These are phyloP conservation scores for Vireo altiloquus DNA, from an alignment of 2,113 vertebrate species.

Conservation along the genomic window DNA sequence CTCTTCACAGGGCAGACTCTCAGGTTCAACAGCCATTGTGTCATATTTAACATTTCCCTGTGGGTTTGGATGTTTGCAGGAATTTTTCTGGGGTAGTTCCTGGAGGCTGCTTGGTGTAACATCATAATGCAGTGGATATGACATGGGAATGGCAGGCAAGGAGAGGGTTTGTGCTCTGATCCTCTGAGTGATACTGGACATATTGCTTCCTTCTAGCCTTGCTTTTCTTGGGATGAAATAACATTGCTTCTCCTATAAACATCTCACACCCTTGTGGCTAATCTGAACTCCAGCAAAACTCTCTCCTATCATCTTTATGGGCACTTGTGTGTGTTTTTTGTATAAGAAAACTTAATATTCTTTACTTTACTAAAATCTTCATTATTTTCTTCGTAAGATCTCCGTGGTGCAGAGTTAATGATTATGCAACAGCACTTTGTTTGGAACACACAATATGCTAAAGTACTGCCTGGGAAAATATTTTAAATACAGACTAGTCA, in stretches of 20 bases:
- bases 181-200: neutral
- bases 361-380: neutral
- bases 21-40: neutral
- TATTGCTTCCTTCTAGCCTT: neutral
- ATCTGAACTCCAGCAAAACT: neutral
- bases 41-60: neutral
- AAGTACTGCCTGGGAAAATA: conserved; percentile 47
- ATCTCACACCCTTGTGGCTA: neutral
- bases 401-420: neutral
- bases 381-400: neutral
- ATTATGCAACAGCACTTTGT: conserved; percentile 44
- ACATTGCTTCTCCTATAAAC: neutral
- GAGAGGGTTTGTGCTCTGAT: neutral
- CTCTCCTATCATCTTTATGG: neutral
- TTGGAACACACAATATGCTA: conserved; percentile 47
- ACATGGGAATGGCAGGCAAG: neutral
- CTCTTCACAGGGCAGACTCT: neutral
- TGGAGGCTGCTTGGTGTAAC: neutral
- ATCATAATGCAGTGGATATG: neutral
- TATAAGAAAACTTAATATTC: neutral
- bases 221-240: neutral
- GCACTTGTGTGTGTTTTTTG: neutral
- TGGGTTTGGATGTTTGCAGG: neutral
- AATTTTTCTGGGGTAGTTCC: neutral
- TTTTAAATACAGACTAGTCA: conserved; percentile 57